Conservation (phyloP, 2,888 invertebrate genomes). For the Melanargia galathea region DNA sequence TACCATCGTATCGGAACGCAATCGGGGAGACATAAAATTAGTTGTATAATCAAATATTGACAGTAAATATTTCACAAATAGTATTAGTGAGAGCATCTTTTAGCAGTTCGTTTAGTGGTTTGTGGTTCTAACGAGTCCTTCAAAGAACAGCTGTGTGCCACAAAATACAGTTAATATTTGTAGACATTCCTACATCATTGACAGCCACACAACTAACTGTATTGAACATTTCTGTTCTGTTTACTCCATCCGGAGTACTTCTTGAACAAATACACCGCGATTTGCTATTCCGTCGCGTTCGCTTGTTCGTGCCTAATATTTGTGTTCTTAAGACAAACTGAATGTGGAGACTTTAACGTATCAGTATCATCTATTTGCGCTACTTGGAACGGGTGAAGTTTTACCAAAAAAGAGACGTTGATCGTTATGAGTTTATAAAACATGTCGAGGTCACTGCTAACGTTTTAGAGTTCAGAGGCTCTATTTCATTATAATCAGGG, state of each 20-base stretch:
- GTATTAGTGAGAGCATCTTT: neutral
- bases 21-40: too few relatives aligned
- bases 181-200: slow-evolving; percentile 64
- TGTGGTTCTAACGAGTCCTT: slow-evolving; percentile 17
- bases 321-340: slow-evolving; percentile 75
- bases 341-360: slow-evolving; percentile 48
- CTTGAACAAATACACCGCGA: slow-evolving; percentile 70
- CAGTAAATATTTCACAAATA: slow-evolving; percentile 6
- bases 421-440: neutral
- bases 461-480: too few relatives aligned
- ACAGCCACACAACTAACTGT: slow-evolving; percentile 72
- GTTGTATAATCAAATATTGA: slow-evolving; percentile 4
- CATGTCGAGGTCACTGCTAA: too few relatives aligned
- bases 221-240: slow-evolving; percentile 69
- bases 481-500: neutral
- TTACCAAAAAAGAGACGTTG: neutral
- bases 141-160: slow-evolving; percentile 30
- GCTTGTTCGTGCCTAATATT: slow-evolving; percentile 73
- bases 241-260: slow-evolving; percentile 69
- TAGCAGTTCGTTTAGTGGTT: neutral
- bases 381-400: slow-evolving; percentile 20
- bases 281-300: slow-evolving; percentile 74
- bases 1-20: too few relatives aligned
- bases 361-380: slow-evolving; percentile 30
- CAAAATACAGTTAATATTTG: slow-evolving; percentile 48